Conservation (phyloP, 2,888 invertebrate species). For the Cataglyphis altisquamis region DNA sequence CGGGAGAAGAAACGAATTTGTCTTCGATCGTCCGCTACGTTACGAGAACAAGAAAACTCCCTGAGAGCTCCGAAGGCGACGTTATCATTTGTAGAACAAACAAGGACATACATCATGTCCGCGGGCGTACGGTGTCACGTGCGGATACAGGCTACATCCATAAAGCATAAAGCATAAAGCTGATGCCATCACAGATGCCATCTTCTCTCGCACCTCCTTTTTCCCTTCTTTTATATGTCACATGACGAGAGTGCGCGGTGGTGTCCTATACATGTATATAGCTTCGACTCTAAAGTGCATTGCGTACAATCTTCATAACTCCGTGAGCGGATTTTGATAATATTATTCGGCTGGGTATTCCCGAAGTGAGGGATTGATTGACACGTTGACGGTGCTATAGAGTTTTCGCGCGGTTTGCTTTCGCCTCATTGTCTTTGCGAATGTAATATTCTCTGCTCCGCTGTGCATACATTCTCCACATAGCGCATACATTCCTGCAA, state of each 20-base stretch:
- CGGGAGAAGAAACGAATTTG: slow-evolving; percentile 52
- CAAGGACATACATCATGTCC: slow-evolving; percentile 75
- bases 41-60: slow-evolving; percentile 26
- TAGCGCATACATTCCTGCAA: slow-evolving; percentile 20
- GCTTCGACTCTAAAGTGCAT: slow-evolving; percentile 28
- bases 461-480: slow-evolving; percentile 25
- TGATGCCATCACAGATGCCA: slow-evolving; percentile 62
- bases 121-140: slow-evolving; percentile 68
- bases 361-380: slow-evolving; percentile 41
- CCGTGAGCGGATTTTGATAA: slow-evolving; percentile 29
- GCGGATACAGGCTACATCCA: slow-evolving; percentile 66
- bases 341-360: slow-evolving; percentile 6
- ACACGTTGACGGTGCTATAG: slow-evolving; percentile 32
- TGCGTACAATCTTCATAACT: slow-evolving; percentile 41
- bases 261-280: slow-evolving; percentile 7
- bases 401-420: slow-evolving; percentile 29
- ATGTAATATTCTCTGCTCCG: slow-evolving; percentile 45
- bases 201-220: slow-evolving; percentile 51
- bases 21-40: slow-evolving; percentile 50
- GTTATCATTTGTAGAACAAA: slow-evolving; percentile 74
- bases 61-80: slow-evolving; percentile 43
- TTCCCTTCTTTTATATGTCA: slow-evolving; percentile 6
- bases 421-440: slow-evolving; percentile 39
- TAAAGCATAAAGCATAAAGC: slow-evolving; percentile 74
- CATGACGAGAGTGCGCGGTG: background rate